Evolutionary conservation across 2,797 vertebrate species (phyloP), one percentile per base, ranked within the genome.

Genomic region (Simalia tracyae): DNA sequence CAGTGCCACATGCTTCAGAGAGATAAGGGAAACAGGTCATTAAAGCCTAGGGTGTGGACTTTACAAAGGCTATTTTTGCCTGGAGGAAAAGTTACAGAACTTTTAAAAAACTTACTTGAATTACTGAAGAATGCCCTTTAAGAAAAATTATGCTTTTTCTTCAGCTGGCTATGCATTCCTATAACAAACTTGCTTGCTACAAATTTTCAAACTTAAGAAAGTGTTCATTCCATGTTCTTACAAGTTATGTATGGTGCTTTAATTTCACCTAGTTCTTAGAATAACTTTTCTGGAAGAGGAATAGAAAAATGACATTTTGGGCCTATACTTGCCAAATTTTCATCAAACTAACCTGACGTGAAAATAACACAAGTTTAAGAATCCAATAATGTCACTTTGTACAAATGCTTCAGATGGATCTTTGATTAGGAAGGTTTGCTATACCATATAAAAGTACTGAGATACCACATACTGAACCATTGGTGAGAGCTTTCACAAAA

Each of bases 21-120:
- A 97, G 97, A 96, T 95, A 93, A 95, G 88, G 56, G 85, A 90
- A 88, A 92, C 57, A 86, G 2, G 54, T 61, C 63, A 95, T 96
- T 94, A 95, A 90, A 95, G 88, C 42, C 81, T 89, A 89, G 94
- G 96, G 95, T 94, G 92, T 89, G 91, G 92, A 66, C 19, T 1
- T 11, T 0, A 9, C 84, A 5, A 63, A 2, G 2, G 72, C 31
- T 26, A 28, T 4, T 2, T 22, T 28, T 87, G 46, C 11, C 54
- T 68, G 0, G 14, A 24, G 8, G 9, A 54, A 81, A 61, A 31
- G 22, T 19, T 6, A 1, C 63, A 0, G 8, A 60, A 88, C 0
- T 92, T 76, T 0, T 0, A 0, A 81, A 81, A 1, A 42, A 61
- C 5, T 94, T 10, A 94, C 24, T 95, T 93, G 89, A 89, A 2